phyloP scores from a whole-genome alignment of 1,140 invertebrate species.

The Drosophila quadrilineata region DNA sequence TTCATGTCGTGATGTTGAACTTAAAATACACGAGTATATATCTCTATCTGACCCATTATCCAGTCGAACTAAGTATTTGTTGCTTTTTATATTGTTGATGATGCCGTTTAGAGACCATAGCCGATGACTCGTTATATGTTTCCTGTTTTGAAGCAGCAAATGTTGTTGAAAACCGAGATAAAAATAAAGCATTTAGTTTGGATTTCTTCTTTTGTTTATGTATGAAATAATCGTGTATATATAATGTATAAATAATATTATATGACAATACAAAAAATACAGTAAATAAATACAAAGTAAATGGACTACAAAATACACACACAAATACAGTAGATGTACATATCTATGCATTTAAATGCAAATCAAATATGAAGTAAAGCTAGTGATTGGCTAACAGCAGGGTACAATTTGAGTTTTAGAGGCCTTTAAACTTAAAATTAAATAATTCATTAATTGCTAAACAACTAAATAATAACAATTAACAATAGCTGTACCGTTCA shows the following conservation, averaged over 20 bases:
- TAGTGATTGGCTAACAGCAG: slow-evolving; percentile 60
- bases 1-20: slow-evolving; percentile 9
- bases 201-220: slow-evolving; percentile 42
- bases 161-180: slow-evolving; percentile 18
- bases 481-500: slow-evolving; percentile 55
- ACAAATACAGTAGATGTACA: too few species aligned
- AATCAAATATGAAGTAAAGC: slow-evolving; percentile 23
- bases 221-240: slow-evolving; percentile 30
- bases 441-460: slow-evolving; percentile 53
- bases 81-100: slow-evolving; percentile 10
- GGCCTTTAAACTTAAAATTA: slow-evolving; percentile 52
- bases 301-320: slow-evolving; percentile 23
- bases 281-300: slow-evolving; percentile 37
- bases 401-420: slow-evolving; percentile 3
- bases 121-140: slow-evolving; percentile 79
- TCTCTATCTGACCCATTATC: slow-evolving; percentile 3
- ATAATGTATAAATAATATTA: slow-evolving; percentile 32
- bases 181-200: slow-evolving; percentile 35
- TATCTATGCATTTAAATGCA: slow-evolving; percentile 17
- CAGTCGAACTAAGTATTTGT: slow-evolving; percentile 22
- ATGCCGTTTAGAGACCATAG: slow-evolving; percentile 58
- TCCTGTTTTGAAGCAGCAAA: slow-evolving; percentile 55
- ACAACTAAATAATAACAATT: slow-evolving; percentile 77
- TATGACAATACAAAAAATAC: slow-evolving; percentile 21
- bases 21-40: slow-evolving; percentile 20